Evolutionary conservation across 2,113 vertebrate genomes (phyloP), one percentile per base, ranked within the genome.

Genomic region (Clinocottus analis): DNA sequence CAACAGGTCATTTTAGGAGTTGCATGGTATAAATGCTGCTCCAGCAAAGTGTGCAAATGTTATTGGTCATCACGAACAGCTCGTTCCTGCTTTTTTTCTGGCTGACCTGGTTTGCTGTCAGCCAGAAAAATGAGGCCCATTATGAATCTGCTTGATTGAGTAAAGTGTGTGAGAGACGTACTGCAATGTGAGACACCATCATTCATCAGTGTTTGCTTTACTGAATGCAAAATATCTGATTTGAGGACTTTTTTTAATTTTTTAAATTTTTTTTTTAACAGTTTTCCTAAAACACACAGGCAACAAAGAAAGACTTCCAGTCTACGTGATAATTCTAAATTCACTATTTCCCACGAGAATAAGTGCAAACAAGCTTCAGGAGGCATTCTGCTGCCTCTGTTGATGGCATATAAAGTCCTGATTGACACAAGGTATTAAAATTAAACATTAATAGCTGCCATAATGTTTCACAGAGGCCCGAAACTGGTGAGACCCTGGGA

Each of bases 31-130:
- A n/a, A 51, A 25, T 5, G 41, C 59, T 31, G 27, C 39, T 67
- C 49, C 10, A 55, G 4, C 51, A 51, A 43, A 72, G 45, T 60
- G 17, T 16, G 31, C 62, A 43, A 61, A 79, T 67, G 25, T 68
- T 58, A 60, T 66, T 55, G 31, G 59, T 43, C 31, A 49, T 60
- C 25, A 27, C 19, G 73, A 87, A 85, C 80, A 59, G 69, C 64
- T 53, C 39, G 70, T 77, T 85, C 73, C 16, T 79, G n/a, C 43
- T 68, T 78, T 17, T 72, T 77, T 86, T 91, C 88, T 77, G 87
- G 71, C 71, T 94, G 94, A 93, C 91, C 94, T 93, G 83, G 59
- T 90, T 95, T 88, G 55, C 62, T 62, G 41, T 67, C 60, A 31
- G 33, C 25, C 56, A 65, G 65, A 73, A 33, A 82, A 87, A 87